Conservation (phyloP, 2,797 vertebrate genomes). For the Cuculus canorus region DNA sequence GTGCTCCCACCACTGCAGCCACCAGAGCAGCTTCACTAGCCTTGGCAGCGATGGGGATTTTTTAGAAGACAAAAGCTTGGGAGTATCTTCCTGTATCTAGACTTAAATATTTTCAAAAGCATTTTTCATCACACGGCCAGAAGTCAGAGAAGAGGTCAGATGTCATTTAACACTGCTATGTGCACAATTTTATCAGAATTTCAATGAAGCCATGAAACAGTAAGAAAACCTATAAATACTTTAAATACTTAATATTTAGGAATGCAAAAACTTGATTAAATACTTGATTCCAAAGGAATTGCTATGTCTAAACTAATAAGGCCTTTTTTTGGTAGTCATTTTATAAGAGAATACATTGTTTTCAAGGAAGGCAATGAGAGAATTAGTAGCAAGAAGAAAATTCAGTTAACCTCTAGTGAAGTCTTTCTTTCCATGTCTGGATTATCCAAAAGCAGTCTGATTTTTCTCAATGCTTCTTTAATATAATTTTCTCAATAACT, state of each 20-base stretch:
- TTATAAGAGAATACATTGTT: background rate
- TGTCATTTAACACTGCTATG: constrained; percentile 30
- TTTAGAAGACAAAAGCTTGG: constrained; percentile 51
- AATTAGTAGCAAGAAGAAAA: background rate
- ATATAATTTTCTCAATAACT: background rate
- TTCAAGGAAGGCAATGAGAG: background rate
- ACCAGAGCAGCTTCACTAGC: constrained; percentile 13
- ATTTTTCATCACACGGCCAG: constrained; percentile 42
- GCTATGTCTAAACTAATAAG: background rate
- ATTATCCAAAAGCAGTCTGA: background rate
- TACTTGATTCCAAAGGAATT: background rate
- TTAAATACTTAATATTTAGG: constrained; percentile 5
- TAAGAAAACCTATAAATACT: constrained; percentile 39
- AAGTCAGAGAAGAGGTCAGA: constrained; percentile 48
- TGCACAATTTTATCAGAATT: constrained; percentile 32
- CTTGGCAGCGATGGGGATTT: background rate
- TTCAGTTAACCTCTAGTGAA: background rate
- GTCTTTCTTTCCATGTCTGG: background rate
- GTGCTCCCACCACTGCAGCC: constrained; percentile 6
- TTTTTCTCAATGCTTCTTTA: background rate
- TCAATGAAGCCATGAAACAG: constrained; percentile 34
- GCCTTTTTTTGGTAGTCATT: background rate
- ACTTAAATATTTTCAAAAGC: constrained; percentile 55
- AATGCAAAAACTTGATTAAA: constrained; percentile 29
- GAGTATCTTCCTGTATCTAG: constrained; percentile 60